Evolutionary conservation across 2,113 vertebrate species (phyloP), one percentile per base, ranked within the genome.

Genomic region (Hiodon tergisus): DNA sequence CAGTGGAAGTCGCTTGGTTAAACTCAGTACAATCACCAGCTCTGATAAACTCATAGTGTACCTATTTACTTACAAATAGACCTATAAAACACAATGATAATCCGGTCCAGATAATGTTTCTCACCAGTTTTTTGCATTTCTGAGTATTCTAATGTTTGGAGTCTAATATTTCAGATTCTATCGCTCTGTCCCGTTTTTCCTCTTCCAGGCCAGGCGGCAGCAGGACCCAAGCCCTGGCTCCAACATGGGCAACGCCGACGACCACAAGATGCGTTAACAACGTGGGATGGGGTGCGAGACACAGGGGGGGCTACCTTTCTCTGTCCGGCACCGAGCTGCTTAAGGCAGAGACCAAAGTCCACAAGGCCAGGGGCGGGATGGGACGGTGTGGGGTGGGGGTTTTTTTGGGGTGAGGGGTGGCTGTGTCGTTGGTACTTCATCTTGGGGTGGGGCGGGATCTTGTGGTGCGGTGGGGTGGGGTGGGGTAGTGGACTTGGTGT

Each of bases 171-270:
- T 8, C 4, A 11, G 54, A 57, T 17, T 69, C 4, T 69, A 3
- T 55, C 6, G 14, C 6, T 52, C 51, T 58, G 53, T 69, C 53
- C 66, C 47, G 31, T 58, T 69, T 51, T 46, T 4, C 74, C 51
- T 2, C 57, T 71, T 50, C 4, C 91, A 99, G 97, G 95, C 92
- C 93, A 97, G 95, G 93, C 94, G 95, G 90, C 96, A 98, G 78
- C 96, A 96, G 94, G 94, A 98, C 91, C 95, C 94, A 91, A 96
- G 93, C 90, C 94, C 94, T 88, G 94, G 95, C 76, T 95, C 95
- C 77, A 95, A 90, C 90, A 91, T 98, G 87, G 94, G 93, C 79
- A 95, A 93, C 55, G 90, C 95, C 9, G 95, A 98, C 2, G 96
- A 98, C 83, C 94, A 98, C 89, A 98, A 98, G 89, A 93, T 97